A percentile compares a stretch with the other conserved stretches of the same genome.
Conservation (phyloP, 1,140 invertebrate genomes). For the Drosophila erecta region DNA sequence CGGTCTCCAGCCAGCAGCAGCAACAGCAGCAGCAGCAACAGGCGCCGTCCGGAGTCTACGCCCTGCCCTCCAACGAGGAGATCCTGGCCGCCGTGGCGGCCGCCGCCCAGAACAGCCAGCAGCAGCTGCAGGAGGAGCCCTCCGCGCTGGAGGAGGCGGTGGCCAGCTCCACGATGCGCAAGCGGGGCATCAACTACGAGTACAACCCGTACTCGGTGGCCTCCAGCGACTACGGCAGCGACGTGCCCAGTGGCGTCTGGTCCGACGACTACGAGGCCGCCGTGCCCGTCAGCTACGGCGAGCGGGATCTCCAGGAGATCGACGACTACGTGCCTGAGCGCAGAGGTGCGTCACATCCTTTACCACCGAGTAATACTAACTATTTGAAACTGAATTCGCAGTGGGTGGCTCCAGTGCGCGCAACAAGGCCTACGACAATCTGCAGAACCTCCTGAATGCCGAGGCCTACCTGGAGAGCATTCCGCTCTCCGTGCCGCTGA, state of each 20-base stretch:
- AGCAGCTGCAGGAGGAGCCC: conserved; percentile 64
- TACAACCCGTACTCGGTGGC: conserved; percentile 59
- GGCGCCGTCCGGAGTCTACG: conserved; percentile 51
- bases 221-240: conserved; percentile 43
- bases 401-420: conserved; percentile 49
- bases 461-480: conserved; percentile 78
- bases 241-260: conserved; percentile 38
- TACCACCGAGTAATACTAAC: too few relatives aligned
- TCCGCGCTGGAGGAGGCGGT: conserved; percentile 60
- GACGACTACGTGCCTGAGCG: conserved; percentile 75
- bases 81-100: conserved; percentile 78
- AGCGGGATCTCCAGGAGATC: conserved; percentile 70
- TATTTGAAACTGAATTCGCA: background rate
- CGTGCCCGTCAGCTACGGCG: conserved; percentile 47
- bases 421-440: conserved; percentile 81
- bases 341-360: conserved; percentile 39
- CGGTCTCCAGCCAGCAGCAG: conserved; percentile 21
- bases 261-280: conserved; percentile 67
- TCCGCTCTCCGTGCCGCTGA: conserved; percentile 68
- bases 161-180: conserved; percentile 68
- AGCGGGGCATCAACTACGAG: conserved; percentile 75
- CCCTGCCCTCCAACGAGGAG: conserved; percentile 76
- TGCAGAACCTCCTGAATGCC: conserved; percentile 77
- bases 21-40: conserved; percentile 32
- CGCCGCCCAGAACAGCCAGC: conserved; percentile 63